phyloP scores from a whole-genome alignment of 2,797 vertebrate genomes.

The Pseudotriccus pelzelni region DNA sequence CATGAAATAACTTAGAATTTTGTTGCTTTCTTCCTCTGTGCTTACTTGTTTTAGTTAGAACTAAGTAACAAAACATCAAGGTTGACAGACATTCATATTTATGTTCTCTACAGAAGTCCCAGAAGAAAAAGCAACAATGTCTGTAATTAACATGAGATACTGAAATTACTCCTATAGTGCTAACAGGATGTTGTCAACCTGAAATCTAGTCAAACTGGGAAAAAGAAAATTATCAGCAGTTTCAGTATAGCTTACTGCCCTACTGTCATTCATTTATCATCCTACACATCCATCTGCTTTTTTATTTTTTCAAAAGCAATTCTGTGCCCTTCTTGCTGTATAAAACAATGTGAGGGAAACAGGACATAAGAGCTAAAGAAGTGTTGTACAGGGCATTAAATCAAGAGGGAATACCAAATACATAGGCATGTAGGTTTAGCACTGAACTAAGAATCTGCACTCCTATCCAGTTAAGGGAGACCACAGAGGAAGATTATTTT shows the following conservation, averaged over 20 bases:
- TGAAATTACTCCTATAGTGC: neutral
- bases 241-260: neutral
- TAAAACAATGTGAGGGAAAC: neutral
- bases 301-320: neutral
- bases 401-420: neutral
- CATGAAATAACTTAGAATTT: neutral
- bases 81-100: neutral
- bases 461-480: neutral
- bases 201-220: neutral
- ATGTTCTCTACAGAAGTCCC: neutral
- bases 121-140: neutral
- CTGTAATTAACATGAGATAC: neutral
- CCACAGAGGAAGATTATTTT: neutral
- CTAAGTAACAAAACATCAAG: neutral
- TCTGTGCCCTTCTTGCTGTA: neutral
- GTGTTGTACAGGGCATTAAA: neutral
- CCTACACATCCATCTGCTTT: neutral
- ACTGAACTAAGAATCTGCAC: neutral
- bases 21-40: neutral
- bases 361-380: neutral
- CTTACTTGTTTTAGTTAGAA: neutral
- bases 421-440: accelerated
- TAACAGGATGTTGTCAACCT: neutral
- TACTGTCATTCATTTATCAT: neutral
- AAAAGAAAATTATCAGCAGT: neutral